Percentiles rank a stretch among this genome's conserved stretches.
phyloP scores from a whole-genome alignment of 2,888 invertebrate genomes.

The Mantis religiosa region DNA sequence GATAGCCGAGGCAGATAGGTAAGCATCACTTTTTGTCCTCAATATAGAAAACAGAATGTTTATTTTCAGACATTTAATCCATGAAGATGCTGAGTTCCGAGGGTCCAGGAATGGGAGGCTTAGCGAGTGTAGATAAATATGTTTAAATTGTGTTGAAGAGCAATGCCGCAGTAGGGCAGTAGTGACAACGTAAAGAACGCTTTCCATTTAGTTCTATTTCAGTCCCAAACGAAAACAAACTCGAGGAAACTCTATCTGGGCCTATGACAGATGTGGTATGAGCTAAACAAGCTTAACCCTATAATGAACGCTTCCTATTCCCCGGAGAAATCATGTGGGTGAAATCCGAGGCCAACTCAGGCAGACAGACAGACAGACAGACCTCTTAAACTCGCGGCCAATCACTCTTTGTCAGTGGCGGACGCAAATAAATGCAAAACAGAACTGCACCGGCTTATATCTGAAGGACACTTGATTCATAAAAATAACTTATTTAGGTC shows the following conservation, averaged over 20 bases:
- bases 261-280: neutral
- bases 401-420: neutral
- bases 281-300: neutral
- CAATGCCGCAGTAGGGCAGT: neutral
- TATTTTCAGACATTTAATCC: too few species aligned
- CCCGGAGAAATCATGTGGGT: neutral
- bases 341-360: neutral
- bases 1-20: too few species aligned
- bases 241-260: neutral
- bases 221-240: neutral
- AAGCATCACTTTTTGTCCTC: too few species aligned
- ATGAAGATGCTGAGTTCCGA: too few species aligned
- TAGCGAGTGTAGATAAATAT: too few species aligned
- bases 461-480: too few species aligned
- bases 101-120: too few species aligned
- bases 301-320: neutral
- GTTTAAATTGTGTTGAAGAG: too few species aligned
- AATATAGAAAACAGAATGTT: too few species aligned
- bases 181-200: neutral
- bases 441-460: neutral
- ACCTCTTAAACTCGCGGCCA: neutral
- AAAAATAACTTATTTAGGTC: too few species aligned
- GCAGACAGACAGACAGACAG: neutral
- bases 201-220: neutral
- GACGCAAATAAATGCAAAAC: neutral